phyloP scores from a whole-genome alignment of 2,888 invertebrate genomes.

The Cheilosia vernalis region DNA sequence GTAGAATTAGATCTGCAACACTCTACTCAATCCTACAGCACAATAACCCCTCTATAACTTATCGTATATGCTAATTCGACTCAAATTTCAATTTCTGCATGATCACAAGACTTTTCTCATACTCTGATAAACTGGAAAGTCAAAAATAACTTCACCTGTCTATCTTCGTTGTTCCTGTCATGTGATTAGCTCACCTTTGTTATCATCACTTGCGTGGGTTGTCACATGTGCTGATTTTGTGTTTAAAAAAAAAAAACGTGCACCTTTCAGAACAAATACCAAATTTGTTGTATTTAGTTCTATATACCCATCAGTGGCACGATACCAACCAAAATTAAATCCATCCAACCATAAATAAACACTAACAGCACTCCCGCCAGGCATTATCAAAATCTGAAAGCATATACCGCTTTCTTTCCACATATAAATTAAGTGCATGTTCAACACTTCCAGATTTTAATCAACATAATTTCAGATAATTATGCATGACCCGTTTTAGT shows the following conservation, averaged over 20 bases:
- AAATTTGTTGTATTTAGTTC: neutral
- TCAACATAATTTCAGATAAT: constrained; percentile 8
- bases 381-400: neutral
- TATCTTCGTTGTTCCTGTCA: neutral
- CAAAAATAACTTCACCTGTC: too few relatives aligned
- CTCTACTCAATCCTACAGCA: too few relatives aligned
- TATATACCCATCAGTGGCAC: neutral
- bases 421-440: neutral
- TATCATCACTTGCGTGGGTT: neutral
- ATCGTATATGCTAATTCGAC: too few relatives aligned
- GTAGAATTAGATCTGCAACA: too few relatives aligned
- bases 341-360: neutral
- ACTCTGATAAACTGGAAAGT: too few relatives aligned
- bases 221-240: neutral
- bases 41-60: too few relatives aligned
- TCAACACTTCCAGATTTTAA: constrained; percentile 4
- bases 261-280: neutral
- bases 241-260: neutral
- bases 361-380: neutral
- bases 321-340: too few relatives aligned
- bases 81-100: too few relatives aligned
- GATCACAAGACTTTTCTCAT: too few relatives aligned
- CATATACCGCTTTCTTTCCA: neutral
- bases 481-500: neutral
- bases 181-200: neutral